Base-by-base conservation (phyloP, 2,797 vertebrate species). In the Tokudaia tokunoshimensis region DNA sequence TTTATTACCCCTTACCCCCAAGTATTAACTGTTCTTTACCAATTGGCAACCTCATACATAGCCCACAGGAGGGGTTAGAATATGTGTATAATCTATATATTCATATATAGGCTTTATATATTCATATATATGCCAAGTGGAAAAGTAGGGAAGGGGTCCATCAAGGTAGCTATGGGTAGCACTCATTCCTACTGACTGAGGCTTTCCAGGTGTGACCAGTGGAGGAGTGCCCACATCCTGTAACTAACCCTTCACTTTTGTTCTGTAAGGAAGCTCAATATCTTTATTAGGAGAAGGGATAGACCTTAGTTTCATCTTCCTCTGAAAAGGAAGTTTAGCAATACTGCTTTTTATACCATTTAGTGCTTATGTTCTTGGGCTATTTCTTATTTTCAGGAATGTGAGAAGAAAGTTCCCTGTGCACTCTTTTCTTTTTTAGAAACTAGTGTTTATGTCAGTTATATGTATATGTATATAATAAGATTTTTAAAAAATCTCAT, bases 331-430 rank as follows among this genome's bases (percentile, higher is more conserved):
- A 20, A 63, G 41, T 84, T 63, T 84, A 63, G 81, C 37, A 63
- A 31, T 26, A 47, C 26, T 63, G 37, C 37, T 83, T 86, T 95
- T 63, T 95, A 63, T 93, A 55, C 37, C 52, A 84, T 19, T 84
- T 91, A 55, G 20, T 67, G 61, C 6, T 94, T 29, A 65, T 57
- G 8, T 47, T 94, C 76, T 92, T 94, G 81, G 19, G 34, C 2
- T 47, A 34, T 44, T 92, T 89, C 84, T 96, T 76, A 41, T 94
- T 94, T 95, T 94, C 61, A 91, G 86, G 94, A 86, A 82, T 34
- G 31, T 34, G 41, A 74, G 44, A 41, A 74, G 12, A 52, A 52
- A 84, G 9, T 14, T 86, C 4, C 34, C 12, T 55, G 20, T n/a
- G 2, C 0, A n/a, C 5, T 1, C 8, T 95, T 41, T 47, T 29